Conservation (phyloP, 35 echinoderm and acorn worm genomes). For the Ophiothrix spiculata region DNA sequence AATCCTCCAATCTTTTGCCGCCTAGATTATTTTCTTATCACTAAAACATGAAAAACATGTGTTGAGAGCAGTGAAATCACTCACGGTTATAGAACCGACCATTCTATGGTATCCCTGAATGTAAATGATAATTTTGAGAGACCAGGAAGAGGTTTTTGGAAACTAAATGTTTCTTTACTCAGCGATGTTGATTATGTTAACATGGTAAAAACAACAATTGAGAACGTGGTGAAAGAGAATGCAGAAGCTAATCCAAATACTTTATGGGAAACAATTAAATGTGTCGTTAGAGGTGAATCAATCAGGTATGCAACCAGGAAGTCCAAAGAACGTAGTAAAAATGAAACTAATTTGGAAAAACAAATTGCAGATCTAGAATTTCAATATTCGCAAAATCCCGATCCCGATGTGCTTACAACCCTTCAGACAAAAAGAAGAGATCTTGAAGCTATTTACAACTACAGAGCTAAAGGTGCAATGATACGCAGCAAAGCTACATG, state of each 20-base stretch:
- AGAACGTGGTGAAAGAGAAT: not conserved
- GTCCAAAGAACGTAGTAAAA: not conserved
- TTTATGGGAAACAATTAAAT: conserved; percentile 29
- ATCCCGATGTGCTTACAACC: not conserved
- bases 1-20: not conserved
- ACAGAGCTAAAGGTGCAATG: conserved; percentile 6
- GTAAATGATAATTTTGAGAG: not conserved
- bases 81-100: conserved; percentile 27
- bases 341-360: not conserved
- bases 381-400: not conserved
- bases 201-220: conserved; percentile 14
- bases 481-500: conserved; percentile 5
- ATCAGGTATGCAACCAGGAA: conserved; percentile 19
- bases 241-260: conserved; percentile 2
- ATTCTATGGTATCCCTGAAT: not conserved
- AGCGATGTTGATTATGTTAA: not conserved
- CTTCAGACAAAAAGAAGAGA: not conserved
- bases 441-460: not conserved
- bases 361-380: not conserved
- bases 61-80: not conserved
- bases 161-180: conserved; percentile 26
- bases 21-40: conserved; percentile 19
- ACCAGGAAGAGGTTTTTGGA: conserved; percentile 26
- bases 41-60: not conserved
- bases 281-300: conserved; percentile 21